A percentile compares a stretch with the other conserved stretches of the same genome.
phyloP scores from a whole-genome alignment of 2,888 invertebrate species.

The Chironomus tentans region DNA sequence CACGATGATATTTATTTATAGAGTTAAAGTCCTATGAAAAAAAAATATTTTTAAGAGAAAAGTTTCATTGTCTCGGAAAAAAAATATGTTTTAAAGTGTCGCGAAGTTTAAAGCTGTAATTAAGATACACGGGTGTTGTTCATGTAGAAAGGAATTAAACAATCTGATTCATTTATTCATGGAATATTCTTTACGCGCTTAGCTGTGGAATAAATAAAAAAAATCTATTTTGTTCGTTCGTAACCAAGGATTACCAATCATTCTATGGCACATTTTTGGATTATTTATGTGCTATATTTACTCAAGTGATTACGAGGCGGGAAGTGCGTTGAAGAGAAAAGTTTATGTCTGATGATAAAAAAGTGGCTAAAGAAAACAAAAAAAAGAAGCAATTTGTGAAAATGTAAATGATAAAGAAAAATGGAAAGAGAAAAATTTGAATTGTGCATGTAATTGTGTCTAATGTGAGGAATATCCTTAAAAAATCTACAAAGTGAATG shows the following conservation, averaged over 20 bases:
- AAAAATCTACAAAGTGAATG: not conserved
- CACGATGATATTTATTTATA: not conserved
- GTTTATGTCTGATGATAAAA: not conserved
- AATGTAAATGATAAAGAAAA: not conserved
- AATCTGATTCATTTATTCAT: no score
- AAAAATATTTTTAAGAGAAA: no score
- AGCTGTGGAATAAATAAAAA: not conserved
- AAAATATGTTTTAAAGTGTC: no score
- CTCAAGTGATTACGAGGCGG: not conserved
- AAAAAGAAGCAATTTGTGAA: no score
- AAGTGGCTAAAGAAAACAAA: not conserved
- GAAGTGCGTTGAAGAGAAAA: not conserved
- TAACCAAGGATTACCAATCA: conserved; percentile 12
- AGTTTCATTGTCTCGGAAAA: no score
- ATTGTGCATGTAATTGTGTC: not conserved
- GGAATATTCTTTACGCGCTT: no score
- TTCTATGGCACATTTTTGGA: conserved; percentile 6
- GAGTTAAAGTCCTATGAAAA: no score
- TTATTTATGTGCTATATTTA: conserved; percentile 10
- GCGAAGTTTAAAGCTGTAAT: no score
- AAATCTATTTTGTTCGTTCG: not conserved
- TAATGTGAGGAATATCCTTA: not conserved
- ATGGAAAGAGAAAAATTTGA: not conserved
- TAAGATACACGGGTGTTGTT: no score
- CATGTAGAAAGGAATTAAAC: no score